Evolutionary conservation across 2,888 invertebrate genomes (phyloP), one percentile per base, ranked within the genome.

Genomic region (Cheilosia vulpina): DNA sequence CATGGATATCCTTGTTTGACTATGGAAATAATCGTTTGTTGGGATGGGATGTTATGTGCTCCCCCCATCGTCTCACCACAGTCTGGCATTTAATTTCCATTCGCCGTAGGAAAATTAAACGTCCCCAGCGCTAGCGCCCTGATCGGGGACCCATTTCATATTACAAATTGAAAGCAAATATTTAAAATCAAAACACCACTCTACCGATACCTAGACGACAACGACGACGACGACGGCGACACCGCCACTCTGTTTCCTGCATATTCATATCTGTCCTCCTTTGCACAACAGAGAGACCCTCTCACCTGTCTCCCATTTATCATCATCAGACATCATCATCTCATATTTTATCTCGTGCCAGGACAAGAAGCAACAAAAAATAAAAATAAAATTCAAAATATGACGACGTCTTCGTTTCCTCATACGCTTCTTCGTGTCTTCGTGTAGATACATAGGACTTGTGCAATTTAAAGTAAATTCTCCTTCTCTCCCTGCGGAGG

Each of bases 111-210:
- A 83, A 83, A 73, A 69, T 82, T 73, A 68, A 11, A 6, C 47
- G 13, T 21, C 63, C 52, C 50, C 60, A 1, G 2, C 45, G 2
- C 45, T 38, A 31, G 4, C 5, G 11, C 5, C 4, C 52, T 9
- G 17, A 9, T 52, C 13, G 53, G 68, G 80, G 76, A 80, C 80
- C 72, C 76, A 71, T 85, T 80, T 85, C 66, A 71, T 76, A 76
- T 76, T 66, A 85, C 85, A 80, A 85, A 85, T 85, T 85, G 85
- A 85, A 85, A 80, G 85, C 85, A 85, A 85, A 85, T 85, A 85
- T 85, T 85, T 80, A 80, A 84, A 84, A 80, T 85, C 80, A 85
- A 80, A 80, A 66, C 71, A 71, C 66, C 17, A 52, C 31, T 55
- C 38, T 2, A 53, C 21, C 38, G 47, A 6, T 34, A 63, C 38